These are phyloP conservation scores for Poeciliopsis prolifica DNA, from an alignment of 2,113 vertebrate species.

Conservation along the genomic window DNA sequence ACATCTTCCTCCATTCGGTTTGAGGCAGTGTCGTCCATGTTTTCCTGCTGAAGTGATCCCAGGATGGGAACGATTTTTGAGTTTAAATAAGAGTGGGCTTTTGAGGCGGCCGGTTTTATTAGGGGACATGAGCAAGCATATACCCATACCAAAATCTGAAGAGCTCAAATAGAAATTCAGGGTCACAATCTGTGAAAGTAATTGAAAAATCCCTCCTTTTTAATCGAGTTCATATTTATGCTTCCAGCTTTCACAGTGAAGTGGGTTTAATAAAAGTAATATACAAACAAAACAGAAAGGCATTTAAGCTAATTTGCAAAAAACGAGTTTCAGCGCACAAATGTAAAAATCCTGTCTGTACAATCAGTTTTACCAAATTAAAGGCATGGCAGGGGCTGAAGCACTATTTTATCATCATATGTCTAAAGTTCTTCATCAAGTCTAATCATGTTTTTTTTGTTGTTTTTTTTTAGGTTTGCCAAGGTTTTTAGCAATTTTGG, in stretches of 20 bases:
- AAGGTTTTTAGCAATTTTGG: not conserved
- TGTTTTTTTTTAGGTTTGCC: not conserved
- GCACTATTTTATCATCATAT: not conserved
- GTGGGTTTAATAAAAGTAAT: not conserved
- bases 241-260: not conserved
- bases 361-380: not conserved
- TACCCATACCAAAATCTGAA: slow-evolving; percentile 19
- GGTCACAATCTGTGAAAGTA: slow-evolving; percentile 43
- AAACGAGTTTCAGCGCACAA: not conserved
- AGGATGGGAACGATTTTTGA: not conserved
- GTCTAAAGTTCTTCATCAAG: not conserved
- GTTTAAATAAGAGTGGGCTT: slow-evolving; percentile 5
- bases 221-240: slow-evolving; percentile 13
- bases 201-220: slow-evolving; percentile 29
- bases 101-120: slow-evolving; percentile 12
- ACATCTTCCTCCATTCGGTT: slow-evolving; percentile 21
- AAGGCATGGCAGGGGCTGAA: too few species aligned
- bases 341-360: not conserved
- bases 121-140: not conserved
- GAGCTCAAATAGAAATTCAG: slow-evolving; percentile 23
- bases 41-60: slow-evolving; percentile 11
- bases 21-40: slow-evolving; percentile 10
- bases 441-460: not conserved
- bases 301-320: not conserved
- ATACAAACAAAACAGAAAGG: not conserved